Percentiles rank a stretch among this genome's conserved stretches.
Conservation (phyloP, 1,140 invertebrate species). For the Vanessa tameamea region DNA sequence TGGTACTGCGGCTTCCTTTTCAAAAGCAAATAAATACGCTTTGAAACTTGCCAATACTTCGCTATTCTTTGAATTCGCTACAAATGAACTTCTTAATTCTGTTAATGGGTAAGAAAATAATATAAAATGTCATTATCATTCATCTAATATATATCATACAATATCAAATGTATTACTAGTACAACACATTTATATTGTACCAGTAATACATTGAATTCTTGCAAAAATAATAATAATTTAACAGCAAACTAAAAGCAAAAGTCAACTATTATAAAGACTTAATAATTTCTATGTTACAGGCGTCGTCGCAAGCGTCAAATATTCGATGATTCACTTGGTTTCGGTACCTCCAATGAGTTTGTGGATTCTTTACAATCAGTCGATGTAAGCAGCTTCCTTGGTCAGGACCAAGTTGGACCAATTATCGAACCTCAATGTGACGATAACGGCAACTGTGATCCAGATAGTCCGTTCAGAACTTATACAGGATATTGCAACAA, state of each 20-base stretch:
- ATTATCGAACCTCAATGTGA: slow-evolving; percentile 83
- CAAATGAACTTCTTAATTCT: slow-evolving; percentile 90
- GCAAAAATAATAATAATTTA: background rate
- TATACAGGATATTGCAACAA: slow-evolving; percentile 96
- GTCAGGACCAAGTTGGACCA: slow-evolving; percentile 74
- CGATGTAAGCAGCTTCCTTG: slow-evolving; percentile 84
- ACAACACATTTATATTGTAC: too few relatives aligned
- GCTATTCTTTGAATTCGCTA: slow-evolving; percentile 92
- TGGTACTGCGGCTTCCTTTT: slow-evolving; percentile 93
- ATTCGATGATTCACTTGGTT: slow-evolving; percentile 86
- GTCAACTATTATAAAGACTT: background rate
- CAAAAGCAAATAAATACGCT: slow-evolving; percentile 91
- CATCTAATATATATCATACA: too few relatives aligned
- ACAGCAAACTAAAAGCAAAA: background rate
- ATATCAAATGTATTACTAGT: too few relatives aligned
- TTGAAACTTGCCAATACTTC: slow-evolving; percentile 92
- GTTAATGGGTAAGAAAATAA: slow-evolving; percentile 79
- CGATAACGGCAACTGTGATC: slow-evolving; percentile 88
- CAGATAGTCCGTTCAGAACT: slow-evolving; percentile 89
- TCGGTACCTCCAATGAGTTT: slow-evolving; percentile 85
- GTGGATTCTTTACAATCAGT: slow-evolving; percentile 87
- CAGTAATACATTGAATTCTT: too few relatives aligned
- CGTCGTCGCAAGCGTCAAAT: slow-evolving; percentile 85
- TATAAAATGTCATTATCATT: background rate
- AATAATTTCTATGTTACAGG: slow-evolving; percentile 40